Conservation (phyloP, 2,888 invertebrate species). For the Deilephila porcellus region DNA sequence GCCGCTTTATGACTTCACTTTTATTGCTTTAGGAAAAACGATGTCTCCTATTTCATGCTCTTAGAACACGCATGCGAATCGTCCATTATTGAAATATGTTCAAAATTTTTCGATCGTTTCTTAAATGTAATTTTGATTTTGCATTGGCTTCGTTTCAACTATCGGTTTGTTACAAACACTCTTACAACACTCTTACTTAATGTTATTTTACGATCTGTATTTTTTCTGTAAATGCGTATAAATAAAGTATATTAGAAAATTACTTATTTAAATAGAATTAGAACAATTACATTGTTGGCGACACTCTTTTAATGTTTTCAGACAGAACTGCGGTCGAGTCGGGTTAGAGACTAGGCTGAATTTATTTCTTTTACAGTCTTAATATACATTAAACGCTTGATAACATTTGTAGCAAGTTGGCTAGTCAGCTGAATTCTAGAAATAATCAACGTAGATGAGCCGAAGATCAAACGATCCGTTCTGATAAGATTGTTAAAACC, state of each 20-base stretch:
- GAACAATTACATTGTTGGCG: no score
- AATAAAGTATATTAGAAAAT: no score
- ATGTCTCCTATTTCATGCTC: conserved; percentile 61
- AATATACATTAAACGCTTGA: no score
- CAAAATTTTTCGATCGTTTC: conserved; percentile 27
- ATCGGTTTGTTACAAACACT: not conserved
- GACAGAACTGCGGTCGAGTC: no score
- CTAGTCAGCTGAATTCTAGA: not conserved
- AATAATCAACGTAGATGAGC: not conserved
- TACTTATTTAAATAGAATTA: no score
- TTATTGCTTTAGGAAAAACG: conserved; percentile 80
- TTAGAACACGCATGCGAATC: conserved; percentile 18
- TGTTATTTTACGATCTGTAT: no score
- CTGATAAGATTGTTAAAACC: not conserved
- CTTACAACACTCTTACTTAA: no score
- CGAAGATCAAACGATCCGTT: not conserved
- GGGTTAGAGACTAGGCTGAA: no score
- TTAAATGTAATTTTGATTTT: conserved; percentile 1
- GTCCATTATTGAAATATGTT: conserved; percentile 18
- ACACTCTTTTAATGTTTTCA: no score
- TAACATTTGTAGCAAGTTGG: not conserved
- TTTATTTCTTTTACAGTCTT: no score
- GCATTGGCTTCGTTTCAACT: not conserved
- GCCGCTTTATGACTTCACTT: conserved; percentile 72
- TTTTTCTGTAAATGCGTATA: no score